A percentile compares a stretch with the other conserved stretches of the same genome.
Evolutionary conservation across 2,888 invertebrate genomes (phyloP).

Genomic region (Agrochola circellaris): DNA sequence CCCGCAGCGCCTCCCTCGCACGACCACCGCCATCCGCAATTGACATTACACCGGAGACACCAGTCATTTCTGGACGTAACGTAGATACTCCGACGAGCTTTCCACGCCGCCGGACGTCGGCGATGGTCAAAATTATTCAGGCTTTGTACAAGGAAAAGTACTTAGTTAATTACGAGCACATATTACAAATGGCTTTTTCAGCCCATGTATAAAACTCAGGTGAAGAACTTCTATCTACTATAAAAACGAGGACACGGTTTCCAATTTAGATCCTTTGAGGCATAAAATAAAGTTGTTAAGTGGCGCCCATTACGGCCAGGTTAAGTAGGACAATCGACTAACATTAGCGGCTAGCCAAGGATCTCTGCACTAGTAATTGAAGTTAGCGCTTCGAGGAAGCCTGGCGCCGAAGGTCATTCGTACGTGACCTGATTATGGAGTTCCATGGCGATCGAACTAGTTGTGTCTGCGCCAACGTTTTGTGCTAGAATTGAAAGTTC

Average conservation of each 20-base stretch:
- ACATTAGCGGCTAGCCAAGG: conserved; percentile 50
- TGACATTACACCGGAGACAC: conserved; percentile 81
- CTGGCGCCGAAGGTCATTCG: conserved; percentile 73
- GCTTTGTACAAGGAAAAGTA: conserved; percentile 58
- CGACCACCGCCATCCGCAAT: conserved; percentile 74
- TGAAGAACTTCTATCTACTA: conserved; percentile 12
- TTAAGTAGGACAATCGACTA: conserved; percentile 56
- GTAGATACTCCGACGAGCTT: conserved; percentile 57
- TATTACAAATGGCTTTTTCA: conserved; percentile 41
- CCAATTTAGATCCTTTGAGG: conserved; percentile 16
- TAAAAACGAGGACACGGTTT: conserved; percentile 11
- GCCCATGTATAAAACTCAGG: not conserved
- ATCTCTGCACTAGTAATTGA: conserved; percentile 63
- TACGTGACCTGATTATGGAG: conserved; percentile 78
- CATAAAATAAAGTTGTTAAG: conserved; percentile 36
- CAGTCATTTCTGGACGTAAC: conserved; percentile 71
- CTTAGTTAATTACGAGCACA: conserved; percentile 62
- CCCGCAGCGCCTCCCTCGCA: conserved; percentile 72
- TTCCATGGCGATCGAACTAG: conserved; percentile 73
- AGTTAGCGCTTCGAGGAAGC: conserved; percentile 67
- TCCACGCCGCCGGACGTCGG: conserved; percentile 58
- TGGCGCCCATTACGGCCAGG: conserved; percentile 30
- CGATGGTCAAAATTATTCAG: conserved; percentile 55
- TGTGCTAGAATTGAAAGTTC: conserved; percentile 70
- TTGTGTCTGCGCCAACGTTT: conserved; percentile 63